Percentiles rank a stretch among this genome's conserved stretches.
phyloP scores from a whole-genome alignment of 2,113 vertebrate genomes.

The Carlito syrichta region DNA sequence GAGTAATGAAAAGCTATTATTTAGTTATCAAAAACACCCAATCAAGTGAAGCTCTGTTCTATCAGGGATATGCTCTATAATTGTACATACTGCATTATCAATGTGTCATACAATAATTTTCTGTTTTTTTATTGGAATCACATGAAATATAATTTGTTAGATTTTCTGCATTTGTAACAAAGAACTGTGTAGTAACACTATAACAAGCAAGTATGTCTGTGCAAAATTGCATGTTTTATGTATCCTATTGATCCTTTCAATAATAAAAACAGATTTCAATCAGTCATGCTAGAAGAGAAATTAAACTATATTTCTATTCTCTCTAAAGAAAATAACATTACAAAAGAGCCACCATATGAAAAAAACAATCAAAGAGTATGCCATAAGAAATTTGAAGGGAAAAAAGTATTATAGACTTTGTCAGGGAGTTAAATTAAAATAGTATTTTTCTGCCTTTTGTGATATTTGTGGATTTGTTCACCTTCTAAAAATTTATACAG shows the following conservation, averaged over 20 bases:
- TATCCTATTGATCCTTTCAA: not conserved
- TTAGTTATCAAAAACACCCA: not conserved
- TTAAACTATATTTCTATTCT: not conserved
- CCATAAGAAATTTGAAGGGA: not conserved
- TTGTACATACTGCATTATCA: not conserved
- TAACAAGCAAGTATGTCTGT: not conserved
- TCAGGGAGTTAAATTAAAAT: not conserved
- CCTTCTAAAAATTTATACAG: not conserved
- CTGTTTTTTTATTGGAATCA: not conserved
- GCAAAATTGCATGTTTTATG: not conserved
- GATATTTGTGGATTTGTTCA: not conserved
- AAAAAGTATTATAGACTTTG: not conserved
- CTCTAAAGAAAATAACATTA: not conserved
- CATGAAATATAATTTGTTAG: not conserved
- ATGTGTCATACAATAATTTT: rapidly evolving
- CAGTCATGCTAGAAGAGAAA: not conserved
- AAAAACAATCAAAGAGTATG: not conserved
- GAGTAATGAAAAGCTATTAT: not conserved
- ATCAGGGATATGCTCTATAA: not conserved
- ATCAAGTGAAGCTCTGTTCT: not conserved
- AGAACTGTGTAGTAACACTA: not conserved
- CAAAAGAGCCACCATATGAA: not conserved
- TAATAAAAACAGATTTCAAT: not conserved
- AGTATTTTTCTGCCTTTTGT: not conserved
- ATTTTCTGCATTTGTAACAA: not conserved